Conservation (phyloP, 2,797 vertebrate genomes). For the Octomys mimax region DNA sequence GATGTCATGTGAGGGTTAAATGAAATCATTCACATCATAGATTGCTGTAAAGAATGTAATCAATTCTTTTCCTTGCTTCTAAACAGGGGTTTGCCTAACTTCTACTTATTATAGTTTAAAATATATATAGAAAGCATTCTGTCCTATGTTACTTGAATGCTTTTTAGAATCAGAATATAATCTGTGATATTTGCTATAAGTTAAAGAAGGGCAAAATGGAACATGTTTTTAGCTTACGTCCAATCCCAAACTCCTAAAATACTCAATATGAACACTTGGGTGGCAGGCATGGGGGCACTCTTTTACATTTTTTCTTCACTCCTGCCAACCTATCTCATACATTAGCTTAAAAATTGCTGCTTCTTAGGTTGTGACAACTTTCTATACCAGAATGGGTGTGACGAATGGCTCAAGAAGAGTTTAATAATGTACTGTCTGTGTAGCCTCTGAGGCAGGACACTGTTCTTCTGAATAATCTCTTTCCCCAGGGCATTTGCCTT, state of each 20-base stretch:
- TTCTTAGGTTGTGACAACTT: neutral
- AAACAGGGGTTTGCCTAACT: neutral
- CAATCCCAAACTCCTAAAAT: neutral
- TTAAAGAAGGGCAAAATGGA: neutral
- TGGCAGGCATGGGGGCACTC: too few species aligned
- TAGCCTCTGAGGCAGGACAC: constrained; percentile 24
- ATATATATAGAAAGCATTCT: neutral
- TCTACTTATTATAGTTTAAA: neutral
- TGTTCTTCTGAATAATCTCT: constrained; percentile 31
- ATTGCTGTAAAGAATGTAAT: neutral
- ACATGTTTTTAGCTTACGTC: neutral
- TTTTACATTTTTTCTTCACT: neutral
- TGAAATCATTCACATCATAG: neutral
- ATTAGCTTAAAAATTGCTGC: constrained; percentile 18
- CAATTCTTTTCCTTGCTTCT: neutral
- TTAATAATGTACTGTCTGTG: constrained; percentile 29
- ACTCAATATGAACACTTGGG: neutral
- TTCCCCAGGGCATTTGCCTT: constrained; percentile 29
- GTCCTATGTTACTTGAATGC: neutral
- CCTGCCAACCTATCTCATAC: neutral
- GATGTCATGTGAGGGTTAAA: neutral
- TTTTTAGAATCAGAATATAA: neutral
- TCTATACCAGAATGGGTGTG: neutral
- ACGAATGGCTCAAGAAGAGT: neutral
- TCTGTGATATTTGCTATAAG: neutral